Base-by-base conservation (phyloP, 2,888 invertebrate genomes). In the Drosophila affinis region DNA sequence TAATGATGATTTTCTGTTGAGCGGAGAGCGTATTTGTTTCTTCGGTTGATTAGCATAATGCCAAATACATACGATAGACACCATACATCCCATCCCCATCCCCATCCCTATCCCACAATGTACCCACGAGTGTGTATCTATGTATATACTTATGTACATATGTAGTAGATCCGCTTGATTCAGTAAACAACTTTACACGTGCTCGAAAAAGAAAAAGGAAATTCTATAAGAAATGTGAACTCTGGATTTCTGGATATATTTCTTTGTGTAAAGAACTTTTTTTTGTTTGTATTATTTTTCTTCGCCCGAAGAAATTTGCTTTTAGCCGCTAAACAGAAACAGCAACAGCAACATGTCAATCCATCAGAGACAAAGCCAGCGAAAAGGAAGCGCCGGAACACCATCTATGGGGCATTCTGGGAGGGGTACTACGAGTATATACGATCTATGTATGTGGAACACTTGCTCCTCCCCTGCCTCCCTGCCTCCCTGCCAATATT, bases 401-500 rank as follows among this genome's bases (percentile, higher is more conserved):
- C 76, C 76, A 87, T 83, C 65, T 47, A 51, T 9, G 29, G 10
- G 45, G 46, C 4, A 17, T 18, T 39, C 1, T 3, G 29, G 7
- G 46, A 10, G 24, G 45, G 46, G 60, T 39, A 7, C 14, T 14
- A 21, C 21, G 18, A 18, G 12, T 6, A 54, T 24, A 24, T 51
- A 29, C 47, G 49, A 59, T 32, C 59, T 55, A 47, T 59, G n/a
- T 34, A 27, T 7, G 29, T 3, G 21, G 44, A 49, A 32, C 44
- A 52, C 54, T 32, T 18, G 21, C 49, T 39, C 18, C 24, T 5
- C 24, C 24, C 24, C 24, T 24, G 24, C 24, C 5, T 5, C 24
- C 24, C 70, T 55, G 65, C 54, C 79, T 5, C 24, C 24, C 70
- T 55, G 65, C 54, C 79, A 78, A 85, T 87, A 87, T 88, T 72